A percentile compares a stretch with the other conserved stretches of the same genome.
Evolutionary conservation across 2,888 invertebrate species (phyloP).

Genomic region (Gasteruption jaculator): DNA sequence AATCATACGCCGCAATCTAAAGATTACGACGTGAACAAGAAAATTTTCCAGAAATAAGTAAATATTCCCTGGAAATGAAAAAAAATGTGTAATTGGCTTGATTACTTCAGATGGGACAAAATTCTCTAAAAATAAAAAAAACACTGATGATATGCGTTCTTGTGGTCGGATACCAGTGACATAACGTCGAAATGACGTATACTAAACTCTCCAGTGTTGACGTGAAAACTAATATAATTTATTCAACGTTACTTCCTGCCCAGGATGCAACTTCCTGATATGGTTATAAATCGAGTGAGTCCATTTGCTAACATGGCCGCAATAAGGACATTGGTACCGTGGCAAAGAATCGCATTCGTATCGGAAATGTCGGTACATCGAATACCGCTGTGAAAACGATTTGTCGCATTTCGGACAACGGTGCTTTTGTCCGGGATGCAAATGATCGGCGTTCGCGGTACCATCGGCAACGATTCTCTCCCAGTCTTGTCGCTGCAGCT

Average conservation of each 20-base stretch:
- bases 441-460: neutral
- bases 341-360: constrained; percentile 48
- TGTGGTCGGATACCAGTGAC: too few relatives aligned
- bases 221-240: constrained; percentile 35
- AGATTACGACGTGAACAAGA: too few relatives aligned
- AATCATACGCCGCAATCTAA: too few relatives aligned
- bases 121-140: too few relatives aligned
- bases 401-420: constrained; percentile 42
- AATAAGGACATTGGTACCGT: constrained; percentile 45
- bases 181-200: too few relatives aligned
- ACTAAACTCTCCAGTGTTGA: too few relatives aligned
- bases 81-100: too few relatives aligned
- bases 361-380: constrained; percentile 47
- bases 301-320: constrained; percentile 45
- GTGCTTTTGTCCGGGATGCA: constrained; percentile 21
- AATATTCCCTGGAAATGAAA: too few relatives aligned
- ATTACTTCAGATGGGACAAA: too few relatives aligned
- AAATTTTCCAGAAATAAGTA: too few relatives aligned
- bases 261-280: constrained; percentile 39
- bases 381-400: constrained; percentile 42
- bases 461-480: constrained; percentile 3
- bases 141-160: too few relatives aligned
- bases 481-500: constrained; percentile 8
- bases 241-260: constrained; percentile 31
- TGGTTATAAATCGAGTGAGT: constrained; percentile 44